These are phyloP conservation scores for Rhizoglyphus robini DNA, from an alignment of 1,140 invertebrate genomes.

Conservation along the genomic window DNA sequence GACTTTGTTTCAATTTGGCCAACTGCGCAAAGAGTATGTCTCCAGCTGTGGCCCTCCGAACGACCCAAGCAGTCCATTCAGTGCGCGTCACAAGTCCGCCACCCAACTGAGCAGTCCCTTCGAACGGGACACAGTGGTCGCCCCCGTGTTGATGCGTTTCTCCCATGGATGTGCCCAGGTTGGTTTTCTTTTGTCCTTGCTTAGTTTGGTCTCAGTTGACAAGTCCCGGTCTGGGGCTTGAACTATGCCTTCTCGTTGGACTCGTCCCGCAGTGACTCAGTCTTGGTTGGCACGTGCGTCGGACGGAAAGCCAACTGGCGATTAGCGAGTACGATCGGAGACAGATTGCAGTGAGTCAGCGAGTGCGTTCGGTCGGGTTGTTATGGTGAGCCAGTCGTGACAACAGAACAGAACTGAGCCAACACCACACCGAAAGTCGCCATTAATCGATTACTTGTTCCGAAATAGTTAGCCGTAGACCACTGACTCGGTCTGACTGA, in stretches of 20 bases:
- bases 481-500: neutral
- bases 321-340: neutral
- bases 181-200: neutral
- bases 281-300: constrained; percentile 5
- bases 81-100: constrained; percentile 3
- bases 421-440: neutral
- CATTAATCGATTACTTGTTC: neutral
- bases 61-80: neutral
- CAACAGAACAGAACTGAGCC: neutral
- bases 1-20: constrained; percentile 45
- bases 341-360: constrained; percentile 1
- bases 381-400: constrained; percentile 2
- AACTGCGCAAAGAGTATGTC: constrained; percentile 52
- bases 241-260: too few relatives aligned
- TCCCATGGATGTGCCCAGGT: constrained; percentile 59
- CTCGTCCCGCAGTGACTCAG: neutral
- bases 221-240: too few relatives aligned
- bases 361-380: neutral
- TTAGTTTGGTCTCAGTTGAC: neutral
- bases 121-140: constrained; percentile 45
- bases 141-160: constrained; percentile 64
- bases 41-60: constrained; percentile 5
- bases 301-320: neutral
- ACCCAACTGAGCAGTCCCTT: constrained; percentile 35
- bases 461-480: neutral